Conservation (phyloP, 37 sponge, comb jelly and placozoan species). For the Aphrocallistes beatrix region DNA sequence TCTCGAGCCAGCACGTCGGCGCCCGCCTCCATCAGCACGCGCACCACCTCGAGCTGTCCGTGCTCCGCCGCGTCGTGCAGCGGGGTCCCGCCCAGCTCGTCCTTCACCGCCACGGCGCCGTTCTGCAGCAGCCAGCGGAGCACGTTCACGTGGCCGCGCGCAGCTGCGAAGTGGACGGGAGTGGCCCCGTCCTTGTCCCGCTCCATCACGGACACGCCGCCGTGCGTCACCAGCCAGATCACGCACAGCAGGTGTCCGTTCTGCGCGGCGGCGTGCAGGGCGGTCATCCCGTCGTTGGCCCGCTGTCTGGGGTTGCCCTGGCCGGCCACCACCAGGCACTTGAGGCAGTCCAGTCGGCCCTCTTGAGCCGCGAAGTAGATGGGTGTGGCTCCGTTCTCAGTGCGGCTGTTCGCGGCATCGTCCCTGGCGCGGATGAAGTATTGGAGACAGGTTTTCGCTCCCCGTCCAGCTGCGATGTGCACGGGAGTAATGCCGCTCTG, state of each 20-base stretch:
- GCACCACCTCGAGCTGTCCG: constrained; percentile 47
- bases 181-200: constrained; percentile 68
- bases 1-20: constrained; percentile 38
- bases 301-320: constrained; percentile 60
- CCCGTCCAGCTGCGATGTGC: constrained; percentile 69
- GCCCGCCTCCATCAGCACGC: constrained; percentile 35
- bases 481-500: constrained; percentile 60
- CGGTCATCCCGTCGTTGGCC: constrained; percentile 42
- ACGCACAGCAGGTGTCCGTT: constrained; percentile 58
- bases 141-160: constrained; percentile 41
- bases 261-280: constrained; percentile 68
- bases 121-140: constrained; percentile 38
- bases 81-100: constrained; percentile 65
- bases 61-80: constrained; percentile 76
- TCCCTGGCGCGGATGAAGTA: constrained; percentile 43
- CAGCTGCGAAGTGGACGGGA: constrained; percentile 63
- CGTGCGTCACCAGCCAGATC: constrained; percentile 38
- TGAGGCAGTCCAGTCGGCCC: constrained; percentile 46
- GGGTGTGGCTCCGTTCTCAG: constrained; percentile 75
- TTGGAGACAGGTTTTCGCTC: constrained; percentile 41
- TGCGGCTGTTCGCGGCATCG: constrained; percentile 41
- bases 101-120: constrained; percentile 31
- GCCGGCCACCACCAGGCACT: constrained; percentile 60
- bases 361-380: constrained; percentile 66
- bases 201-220: constrained; percentile 35